Evolutionary conservation across 2,888 invertebrate species (phyloP).

Genomic region (Aphrophora alni): DNA sequence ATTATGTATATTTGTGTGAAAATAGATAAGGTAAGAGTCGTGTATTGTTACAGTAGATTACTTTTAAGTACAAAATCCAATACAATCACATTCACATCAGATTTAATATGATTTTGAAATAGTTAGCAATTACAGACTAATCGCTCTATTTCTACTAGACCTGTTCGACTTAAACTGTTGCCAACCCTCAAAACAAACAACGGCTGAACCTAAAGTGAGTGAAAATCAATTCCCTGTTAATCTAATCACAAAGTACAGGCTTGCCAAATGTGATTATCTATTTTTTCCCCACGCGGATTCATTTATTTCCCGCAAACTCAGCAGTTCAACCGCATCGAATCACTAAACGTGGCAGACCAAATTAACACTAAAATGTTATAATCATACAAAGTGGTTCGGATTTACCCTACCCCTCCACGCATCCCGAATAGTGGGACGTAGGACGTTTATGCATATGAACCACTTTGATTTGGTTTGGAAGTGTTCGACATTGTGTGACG

Average conservation of each 20-base stretch:
- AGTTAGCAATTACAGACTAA: not conserved
- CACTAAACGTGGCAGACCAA: not conserved
- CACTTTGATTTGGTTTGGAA: no score
- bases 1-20: no score
- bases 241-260: not conserved
- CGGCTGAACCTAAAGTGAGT: not conserved
- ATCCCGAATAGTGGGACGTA: not conserved
- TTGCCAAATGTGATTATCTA: not conserved
- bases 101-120: not conserved
- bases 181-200: constrained; percentile 5
- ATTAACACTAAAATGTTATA: constrained; percentile 9
- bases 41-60: no score
- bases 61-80: no score
- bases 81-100: no score
- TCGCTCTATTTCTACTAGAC: not conserved
- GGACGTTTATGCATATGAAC: no score
- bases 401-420: not conserved
- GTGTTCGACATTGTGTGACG: no score
- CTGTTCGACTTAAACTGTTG: not conserved
- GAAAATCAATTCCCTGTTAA: not conserved
- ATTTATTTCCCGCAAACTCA: constrained; percentile 9
- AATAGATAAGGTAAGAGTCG: no score
- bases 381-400: not conserved
- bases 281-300: not conserved
- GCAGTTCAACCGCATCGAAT: not conserved